These are phyloP conservation scores for Parotia lawesii DNA, from an alignment of 2,113 vertebrate species.

Conservation along the genomic window DNA sequence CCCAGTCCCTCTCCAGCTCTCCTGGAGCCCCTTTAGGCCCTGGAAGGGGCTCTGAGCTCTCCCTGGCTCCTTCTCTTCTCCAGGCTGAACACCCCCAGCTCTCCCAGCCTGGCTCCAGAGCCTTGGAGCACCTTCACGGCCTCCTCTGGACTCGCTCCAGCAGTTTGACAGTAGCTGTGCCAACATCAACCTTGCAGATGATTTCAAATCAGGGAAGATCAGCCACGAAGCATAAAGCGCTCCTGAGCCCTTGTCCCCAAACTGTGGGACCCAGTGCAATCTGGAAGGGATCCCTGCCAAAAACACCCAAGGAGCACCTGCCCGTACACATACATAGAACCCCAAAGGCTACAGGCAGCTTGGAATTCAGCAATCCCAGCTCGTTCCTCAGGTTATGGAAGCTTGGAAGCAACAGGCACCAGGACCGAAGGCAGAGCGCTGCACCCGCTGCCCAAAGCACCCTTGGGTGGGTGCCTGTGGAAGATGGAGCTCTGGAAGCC, in stretches of 20 bases:
- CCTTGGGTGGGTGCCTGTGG: neutral
- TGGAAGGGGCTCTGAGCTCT: rapidly evolving
- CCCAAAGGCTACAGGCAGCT: neutral
- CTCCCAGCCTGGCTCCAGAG: neutral
- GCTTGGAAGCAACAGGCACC: neutral
- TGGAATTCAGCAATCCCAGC: neutral
- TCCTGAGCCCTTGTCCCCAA: neutral
- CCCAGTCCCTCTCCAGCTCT: neutral
- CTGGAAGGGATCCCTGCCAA: neutral
- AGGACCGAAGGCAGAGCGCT: rapidly evolving
- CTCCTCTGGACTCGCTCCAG: neutral
- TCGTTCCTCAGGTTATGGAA: neutral
- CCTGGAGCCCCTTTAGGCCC: neutral
- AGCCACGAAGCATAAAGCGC: rapidly evolving
- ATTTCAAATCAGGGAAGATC: neutral
- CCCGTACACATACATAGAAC: rapidly evolving
- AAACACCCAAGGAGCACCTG: neutral
- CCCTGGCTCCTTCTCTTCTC: rapidly evolving
- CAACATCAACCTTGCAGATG: neutral
- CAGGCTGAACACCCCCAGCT: rapidly evolving
- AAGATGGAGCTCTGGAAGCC: neutral
- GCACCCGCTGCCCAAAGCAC: neutral
- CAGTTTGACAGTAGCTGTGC: rapidly evolving
- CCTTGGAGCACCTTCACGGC: neutral
- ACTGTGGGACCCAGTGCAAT: rapidly evolving